Base-by-base conservation (phyloP, 1,140 invertebrate genomes). In the Eumeta japonica region DNA sequence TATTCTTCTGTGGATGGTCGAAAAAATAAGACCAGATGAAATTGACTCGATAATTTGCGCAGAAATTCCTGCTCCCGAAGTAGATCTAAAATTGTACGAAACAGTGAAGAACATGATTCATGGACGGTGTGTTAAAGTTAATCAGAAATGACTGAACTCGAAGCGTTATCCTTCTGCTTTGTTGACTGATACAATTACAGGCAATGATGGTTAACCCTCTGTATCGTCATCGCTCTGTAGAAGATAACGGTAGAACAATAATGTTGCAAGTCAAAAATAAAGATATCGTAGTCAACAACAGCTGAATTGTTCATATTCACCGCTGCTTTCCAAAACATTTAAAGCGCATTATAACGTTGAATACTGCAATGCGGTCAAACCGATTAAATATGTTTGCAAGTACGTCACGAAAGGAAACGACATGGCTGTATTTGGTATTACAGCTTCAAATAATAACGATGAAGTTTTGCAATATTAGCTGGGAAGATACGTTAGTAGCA, bases 31-130 rank as follows among this genome's bases (percentile, higher is more conserved):
- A 11, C 54, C 65, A 17, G 41, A 60, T 47, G 32, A 62, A 32
- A 63, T 78, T 36, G 72, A 80, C 58, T 34, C 52, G 10, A 50
- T 77, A 12, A 74, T 80, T 45, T 76, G 41, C 38, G 77, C 76
- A 13, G 78, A 81, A 59, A 65, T 82, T 40, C 74, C 79, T 9
- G 61, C 79, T n/a, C n/a, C n/a, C n/a, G n/a, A n/a, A n/a, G n/a
- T n/a, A n/a, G n/a, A n/a, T n/a, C n/a, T n/a, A n/a, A 33, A 45
- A 32, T 48, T 79, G 16, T 48, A 58, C 58, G 52, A 49, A 20
- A 44, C 71, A 37, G 58, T 79, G n/a, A 67, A 52, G 36, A 39
- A 65, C 43, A 81, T 80, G 75, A 71, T 78, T 50, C 72, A 79
- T 60, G 72, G 72, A 20, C 72, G 65, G 2, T 78, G 72, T 48